These are phyloP conservation scores for Aporrectodea caliginosa DNA, from an alignment of 1,140 invertebrate genomes.

Conservation along the genomic window DNA sequence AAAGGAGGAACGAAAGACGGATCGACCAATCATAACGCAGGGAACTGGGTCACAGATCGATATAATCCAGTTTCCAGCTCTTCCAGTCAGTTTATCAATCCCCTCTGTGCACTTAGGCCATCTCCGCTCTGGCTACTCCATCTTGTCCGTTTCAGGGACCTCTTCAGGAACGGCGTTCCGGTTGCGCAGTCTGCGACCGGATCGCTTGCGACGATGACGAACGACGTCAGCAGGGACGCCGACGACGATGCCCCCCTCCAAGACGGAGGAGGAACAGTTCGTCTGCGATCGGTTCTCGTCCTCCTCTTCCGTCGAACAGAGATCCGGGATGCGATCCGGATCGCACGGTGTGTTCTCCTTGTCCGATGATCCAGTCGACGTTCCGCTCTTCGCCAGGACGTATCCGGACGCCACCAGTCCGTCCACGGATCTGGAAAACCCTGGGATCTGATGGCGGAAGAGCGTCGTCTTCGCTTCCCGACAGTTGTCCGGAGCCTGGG, in stretches of 20 bases:
- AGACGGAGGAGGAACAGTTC: not conserved
- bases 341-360: not conserved
- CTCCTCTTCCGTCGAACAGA: too few species aligned
- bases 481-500: not conserved
- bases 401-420: slow-evolving; percentile 58
- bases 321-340: too few species aligned
- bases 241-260: too few species aligned
- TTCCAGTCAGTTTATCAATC: too few species aligned
- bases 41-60: too few species aligned
- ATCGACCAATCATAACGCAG: too few species aligned
- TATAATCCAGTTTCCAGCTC: too few species aligned
- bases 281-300: not conserved
- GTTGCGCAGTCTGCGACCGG: slow-evolving; percentile 7
- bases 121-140: too few species aligned
- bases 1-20: too few species aligned
- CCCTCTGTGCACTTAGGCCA: too few species aligned
- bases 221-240: not conserved
- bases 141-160: not conserved
- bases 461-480: not conserved
- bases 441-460: slow-evolving; percentile 38
- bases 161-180: slow-evolving; percentile 12
- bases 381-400: slow-evolving; percentile 30
- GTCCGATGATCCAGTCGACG: not conserved
- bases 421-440: slow-evolving; percentile 59
- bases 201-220: not conserved